These are phyloP conservation scores for Lamprotornis superbus DNA, from an alignment of 2,113 vertebrate genomes.

Conservation along the genomic window DNA sequence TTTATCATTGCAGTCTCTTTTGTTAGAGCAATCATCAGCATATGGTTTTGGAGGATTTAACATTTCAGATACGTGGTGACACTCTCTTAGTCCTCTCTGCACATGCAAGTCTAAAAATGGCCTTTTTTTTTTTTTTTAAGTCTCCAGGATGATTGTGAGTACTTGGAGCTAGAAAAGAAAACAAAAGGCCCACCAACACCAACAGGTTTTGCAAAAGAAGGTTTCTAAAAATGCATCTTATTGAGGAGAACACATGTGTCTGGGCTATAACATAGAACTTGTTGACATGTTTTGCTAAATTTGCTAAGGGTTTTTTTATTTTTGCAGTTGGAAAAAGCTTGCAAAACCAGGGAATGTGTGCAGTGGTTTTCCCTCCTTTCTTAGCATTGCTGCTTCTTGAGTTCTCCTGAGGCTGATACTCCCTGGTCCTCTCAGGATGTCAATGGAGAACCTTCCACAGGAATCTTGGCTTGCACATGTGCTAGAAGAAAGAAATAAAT, in stretches of 20 bases:
- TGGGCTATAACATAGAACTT: background rate
- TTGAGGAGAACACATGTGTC: background rate
- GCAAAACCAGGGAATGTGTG: background rate
- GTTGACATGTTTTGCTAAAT: slow-evolving; percentile 8
- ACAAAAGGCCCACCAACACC: background rate
- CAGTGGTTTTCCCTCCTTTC: background rate
- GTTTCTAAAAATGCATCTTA: background rate
- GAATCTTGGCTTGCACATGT: no score
- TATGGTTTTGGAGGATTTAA: background rate
- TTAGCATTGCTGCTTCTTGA: background rate
- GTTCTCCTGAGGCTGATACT: background rate
- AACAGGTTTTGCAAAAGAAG: background rate
- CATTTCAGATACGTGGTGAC: background rate
- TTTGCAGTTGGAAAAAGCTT: background rate
- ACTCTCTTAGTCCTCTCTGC: background rate
- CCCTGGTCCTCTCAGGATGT: no score
- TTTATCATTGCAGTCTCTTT: background rate
- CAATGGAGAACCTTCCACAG: no score
- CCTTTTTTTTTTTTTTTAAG: background rate
- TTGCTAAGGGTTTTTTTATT: background rate
- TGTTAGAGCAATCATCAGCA: background rate
- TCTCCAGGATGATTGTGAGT: background rate
- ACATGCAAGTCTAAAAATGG: background rate
- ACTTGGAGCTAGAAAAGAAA: background rate
- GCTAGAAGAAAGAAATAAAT: no score